Evolutionary conservation across 2,888 invertebrate species (phyloP), one percentile per base, ranked within the genome.

Genomic region (Chrysodeixis includens): DNA sequence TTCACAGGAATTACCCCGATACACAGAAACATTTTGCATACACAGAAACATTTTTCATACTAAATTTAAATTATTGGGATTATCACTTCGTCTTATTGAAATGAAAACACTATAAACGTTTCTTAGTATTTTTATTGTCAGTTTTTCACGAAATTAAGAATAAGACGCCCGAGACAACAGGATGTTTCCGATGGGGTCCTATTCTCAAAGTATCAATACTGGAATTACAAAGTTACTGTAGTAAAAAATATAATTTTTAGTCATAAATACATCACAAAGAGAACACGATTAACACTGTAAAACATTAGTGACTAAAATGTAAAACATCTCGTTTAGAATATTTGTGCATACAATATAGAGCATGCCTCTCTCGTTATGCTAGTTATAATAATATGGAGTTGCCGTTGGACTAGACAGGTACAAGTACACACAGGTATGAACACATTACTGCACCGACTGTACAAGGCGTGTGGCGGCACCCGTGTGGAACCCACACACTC

Each of bases 401-500:
- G 89, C 89, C 84, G 65, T 80, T 73, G 72, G 89, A 89, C 89
- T 89, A 89, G 89, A 89, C 79, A 81, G 71, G 80, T 85, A 82
- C 81, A 71, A 74, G 77, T 81, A 82, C 76, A 74, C 54, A 71
- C 46, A 68, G 53, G 20, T 60, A 66, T 78, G 80, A 81, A 81
- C 80, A 81, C 79, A 79, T 73, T 61, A 12, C 62, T 81, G 69
- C 73, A 72, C 70, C 61, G 35, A 63, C 56, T 56, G 49, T 59
- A 32, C 55, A 54, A 20, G 35, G 26, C 40, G 51, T 46, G 51
- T 12, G 32, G 56, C 75, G 75, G 70, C 70, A 60, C 44, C 32
- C 56, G 51, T 16, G n/a, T 54, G 49, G 44, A 61, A 10, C 12
- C 3, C 1, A 3, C 7, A n/a, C 44, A n/a, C 46, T 5, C 46